Percentiles rank a stretch among this genome's conserved stretches.
These are phyloP conservation scores for Montipora foliosa DNA, from an alignment of 64 coral and sea anemone species.

Conservation along the genomic window DNA sequence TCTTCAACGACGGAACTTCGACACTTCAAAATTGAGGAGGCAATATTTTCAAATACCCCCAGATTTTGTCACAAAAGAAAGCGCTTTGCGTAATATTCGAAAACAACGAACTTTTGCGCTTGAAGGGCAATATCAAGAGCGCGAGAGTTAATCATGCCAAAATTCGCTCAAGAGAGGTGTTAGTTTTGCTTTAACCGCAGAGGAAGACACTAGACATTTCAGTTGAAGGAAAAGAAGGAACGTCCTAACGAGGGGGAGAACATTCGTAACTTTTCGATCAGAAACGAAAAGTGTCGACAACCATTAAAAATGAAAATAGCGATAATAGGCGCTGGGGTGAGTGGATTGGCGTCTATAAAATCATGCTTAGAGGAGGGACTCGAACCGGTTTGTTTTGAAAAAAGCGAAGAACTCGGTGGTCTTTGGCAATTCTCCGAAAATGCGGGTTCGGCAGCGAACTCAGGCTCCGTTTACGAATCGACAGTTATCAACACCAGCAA, in stretches of 20 bases:
- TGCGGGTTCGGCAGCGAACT: background rate
- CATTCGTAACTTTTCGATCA: background rate
- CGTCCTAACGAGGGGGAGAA: background rate
- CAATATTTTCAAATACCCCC: constrained; percentile 33
- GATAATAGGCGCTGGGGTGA: constrained; percentile 79
- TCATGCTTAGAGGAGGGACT: constrained; percentile 86
- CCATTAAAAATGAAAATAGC: constrained; percentile 59
- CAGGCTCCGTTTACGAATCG: constrained; percentile 76
- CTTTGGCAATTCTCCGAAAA: constrained; percentile 71
- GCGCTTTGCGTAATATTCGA: background rate
- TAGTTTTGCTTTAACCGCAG: constrained; percentile 41
- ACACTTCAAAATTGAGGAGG: background rate
- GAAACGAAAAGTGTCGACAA: background rate
- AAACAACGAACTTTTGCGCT: background rate
- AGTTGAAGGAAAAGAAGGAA: background rate
- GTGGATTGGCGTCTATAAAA: constrained; percentile 82
- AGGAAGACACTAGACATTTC: background rate
- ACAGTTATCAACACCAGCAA: constrained; percentile 91
- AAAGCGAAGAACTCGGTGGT: constrained; percentile 71
- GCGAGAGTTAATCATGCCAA: constrained; percentile 22
- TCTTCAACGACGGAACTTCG: background rate
- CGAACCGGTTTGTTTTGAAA: constrained; percentile 90
- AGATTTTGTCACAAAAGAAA: constrained; percentile 15
- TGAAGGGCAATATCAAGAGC: background rate
- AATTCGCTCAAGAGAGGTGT: constrained; percentile 36